A percentile compares a stretch with the other conserved stretches of the same genome.
phyloP scores from a whole-genome alignment of 2,888 invertebrate species.

The Leptopterna dolabrata region DNA sequence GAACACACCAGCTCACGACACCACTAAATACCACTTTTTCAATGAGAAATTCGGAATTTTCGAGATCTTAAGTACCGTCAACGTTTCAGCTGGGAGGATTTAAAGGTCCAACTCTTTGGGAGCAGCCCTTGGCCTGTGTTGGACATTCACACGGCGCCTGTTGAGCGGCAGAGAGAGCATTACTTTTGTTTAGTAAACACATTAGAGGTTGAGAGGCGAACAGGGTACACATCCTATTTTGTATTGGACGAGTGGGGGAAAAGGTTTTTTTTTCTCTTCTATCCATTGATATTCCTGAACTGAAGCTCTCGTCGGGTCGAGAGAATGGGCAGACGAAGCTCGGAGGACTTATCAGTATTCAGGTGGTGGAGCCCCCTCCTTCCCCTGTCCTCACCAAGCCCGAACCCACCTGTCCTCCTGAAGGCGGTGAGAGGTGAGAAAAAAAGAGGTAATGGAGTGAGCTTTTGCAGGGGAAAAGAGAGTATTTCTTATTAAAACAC shows the following conservation, averaged over 20 bases:
- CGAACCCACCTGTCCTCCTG: conserved; percentile 12
- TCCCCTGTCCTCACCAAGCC: neutral
- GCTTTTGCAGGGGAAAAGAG: conserved; percentile 45
- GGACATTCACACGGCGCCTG: conserved; percentile 1
- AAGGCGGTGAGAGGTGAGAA: conserved; percentile 27
- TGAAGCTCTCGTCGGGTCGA: conserved; percentile 49
- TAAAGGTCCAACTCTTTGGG: neutral
- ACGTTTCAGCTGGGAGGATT: neutral
- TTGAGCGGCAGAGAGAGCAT: conserved; percentile 21
- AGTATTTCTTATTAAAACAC: conserved; percentile 46
- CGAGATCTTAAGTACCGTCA: too few relatives aligned
- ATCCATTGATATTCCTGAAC: conserved; percentile 47
- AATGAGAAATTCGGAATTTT: too few relatives aligned
- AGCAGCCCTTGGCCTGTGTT: neutral
- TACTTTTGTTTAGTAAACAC: conserved; percentile 42
- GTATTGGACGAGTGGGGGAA: conserved; percentile 23
- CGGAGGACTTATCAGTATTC: conserved; percentile 44
- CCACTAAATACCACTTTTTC: too few relatives aligned
- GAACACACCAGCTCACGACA: too few relatives aligned
- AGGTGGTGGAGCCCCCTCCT: conserved; percentile 21
- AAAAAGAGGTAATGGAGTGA: conserved; percentile 50
- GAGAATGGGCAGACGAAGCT: conserved; percentile 52
- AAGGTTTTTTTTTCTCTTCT: conserved; percentile 10
- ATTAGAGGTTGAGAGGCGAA: conserved; percentile 14
- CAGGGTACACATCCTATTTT: conserved; percentile 6